These are phyloP conservation scores for Edolisoma coerulescens DNA, from an alignment of 2,113 vertebrate species.

Conservation along the genomic window DNA sequence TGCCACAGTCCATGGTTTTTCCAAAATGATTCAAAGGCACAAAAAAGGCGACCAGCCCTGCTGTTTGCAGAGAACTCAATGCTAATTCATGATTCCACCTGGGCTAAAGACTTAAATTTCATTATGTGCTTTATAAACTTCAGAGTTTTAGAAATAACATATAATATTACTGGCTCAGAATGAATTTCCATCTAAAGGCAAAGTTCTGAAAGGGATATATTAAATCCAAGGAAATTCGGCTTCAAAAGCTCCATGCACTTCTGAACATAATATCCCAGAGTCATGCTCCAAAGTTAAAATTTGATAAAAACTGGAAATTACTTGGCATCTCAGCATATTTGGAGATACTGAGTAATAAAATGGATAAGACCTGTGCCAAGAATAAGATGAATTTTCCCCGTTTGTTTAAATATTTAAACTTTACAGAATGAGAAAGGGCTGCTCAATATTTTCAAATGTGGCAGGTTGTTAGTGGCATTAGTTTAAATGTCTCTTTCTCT, in stretches of 20 bases:
- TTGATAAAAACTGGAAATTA: conserved; percentile 59
- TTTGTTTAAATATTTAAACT: conserved; percentile 27
- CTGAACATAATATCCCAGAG: conserved; percentile 46
- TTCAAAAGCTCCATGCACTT: conserved; percentile 25
- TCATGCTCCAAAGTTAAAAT: conserved; percentile 41
- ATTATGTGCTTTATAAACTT: conserved; percentile 69
- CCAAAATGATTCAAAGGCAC: conserved; percentile 28
- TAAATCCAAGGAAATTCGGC: conserved; percentile 37
- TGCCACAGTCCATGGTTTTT: background rate
- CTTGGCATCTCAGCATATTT: conserved; percentile 26
- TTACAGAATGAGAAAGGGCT: background rate
- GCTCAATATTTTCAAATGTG: background rate
- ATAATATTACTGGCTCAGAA: conserved; percentile 61
- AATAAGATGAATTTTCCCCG: background rate
- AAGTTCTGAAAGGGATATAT: conserved; percentile 40
- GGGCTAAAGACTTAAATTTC: conserved; percentile 68
- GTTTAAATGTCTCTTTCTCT: background rate
- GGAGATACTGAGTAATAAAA: conserved; percentile 21
- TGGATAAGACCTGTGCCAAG: conserved; percentile 4
- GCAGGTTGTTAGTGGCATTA: background rate
- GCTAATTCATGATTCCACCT: conserved; percentile 63
- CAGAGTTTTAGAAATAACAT: conserved; percentile 64
- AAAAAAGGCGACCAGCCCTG: background rate
- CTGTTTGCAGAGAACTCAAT: conserved; percentile 33
- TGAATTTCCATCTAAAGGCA: conserved; percentile 58